These are phyloP conservation scores for Platycercus adscitus DNA, from an alignment of 2,113 vertebrate genomes.

Conservation along the genomic window DNA sequence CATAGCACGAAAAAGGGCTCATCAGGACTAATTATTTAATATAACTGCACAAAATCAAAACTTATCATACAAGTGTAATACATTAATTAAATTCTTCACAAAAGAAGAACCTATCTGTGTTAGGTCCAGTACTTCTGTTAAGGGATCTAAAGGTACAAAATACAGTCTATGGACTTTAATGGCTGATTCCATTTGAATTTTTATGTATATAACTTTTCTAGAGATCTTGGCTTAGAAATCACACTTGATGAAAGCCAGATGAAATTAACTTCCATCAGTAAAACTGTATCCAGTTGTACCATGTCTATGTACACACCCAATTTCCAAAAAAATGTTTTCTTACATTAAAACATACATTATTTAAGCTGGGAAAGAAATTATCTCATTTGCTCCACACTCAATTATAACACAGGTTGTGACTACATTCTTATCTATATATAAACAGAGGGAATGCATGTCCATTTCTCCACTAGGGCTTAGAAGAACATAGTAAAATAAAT, in stretches of 20 bases:
- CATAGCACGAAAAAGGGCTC: background rate
- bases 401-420: background rate
- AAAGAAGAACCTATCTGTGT: background rate
- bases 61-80: background rate
- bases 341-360: background rate
- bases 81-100: slow-evolving; percentile 27
- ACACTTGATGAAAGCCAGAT: background rate
- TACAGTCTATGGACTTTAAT: background rate
- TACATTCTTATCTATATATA: background rate
- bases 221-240: background rate
- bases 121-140: background rate
- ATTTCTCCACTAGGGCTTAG: background rate
- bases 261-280: background rate
- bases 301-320: background rate
- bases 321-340: background rate
- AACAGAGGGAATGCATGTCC: background rate
- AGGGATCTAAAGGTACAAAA: background rate
- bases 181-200: background rate
- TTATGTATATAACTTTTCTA: background rate
- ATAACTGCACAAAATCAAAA: slow-evolving; percentile 1
- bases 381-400: background rate
- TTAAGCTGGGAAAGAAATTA: background rate
- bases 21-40: slow-evolving; percentile 26
- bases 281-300: background rate
- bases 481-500: background rate